Conservation (phyloP, 2,113 vertebrate species). For the Struthidea cinerea region DNA sequence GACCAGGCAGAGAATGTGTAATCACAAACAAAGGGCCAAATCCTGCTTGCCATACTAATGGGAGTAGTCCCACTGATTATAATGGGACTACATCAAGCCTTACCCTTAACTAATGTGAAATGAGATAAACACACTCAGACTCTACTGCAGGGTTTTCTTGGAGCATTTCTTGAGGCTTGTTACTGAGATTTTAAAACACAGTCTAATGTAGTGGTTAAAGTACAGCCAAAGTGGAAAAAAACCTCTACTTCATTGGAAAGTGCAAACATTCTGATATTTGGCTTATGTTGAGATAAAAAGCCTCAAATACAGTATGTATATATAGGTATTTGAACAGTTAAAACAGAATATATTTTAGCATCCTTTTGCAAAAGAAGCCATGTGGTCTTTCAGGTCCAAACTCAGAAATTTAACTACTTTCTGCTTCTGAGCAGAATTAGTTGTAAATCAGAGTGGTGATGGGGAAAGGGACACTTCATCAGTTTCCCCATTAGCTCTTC, state of each 20-base stretch:
- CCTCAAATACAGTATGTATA: background rate
- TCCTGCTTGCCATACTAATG: conserved; percentile 41
- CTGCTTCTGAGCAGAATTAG: background rate
- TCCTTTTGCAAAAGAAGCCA: background rate
- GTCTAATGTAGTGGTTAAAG: background rate
- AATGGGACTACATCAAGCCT: conserved; percentile 22
- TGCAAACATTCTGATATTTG: background rate
- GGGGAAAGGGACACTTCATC: background rate
- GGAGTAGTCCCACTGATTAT: conserved; percentile 49
- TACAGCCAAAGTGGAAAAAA: background rate
- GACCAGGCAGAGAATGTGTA: conserved; percentile 57
- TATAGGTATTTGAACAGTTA: background rate
- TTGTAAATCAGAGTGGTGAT: background rate
- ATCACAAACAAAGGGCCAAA: conserved; percentile 63
- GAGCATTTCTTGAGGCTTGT: background rate
- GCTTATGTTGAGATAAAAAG: background rate
- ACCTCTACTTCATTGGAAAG: background rate
- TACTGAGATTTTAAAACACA: background rate
- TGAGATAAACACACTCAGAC: conserved; percentile 12
- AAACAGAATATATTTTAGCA: background rate
- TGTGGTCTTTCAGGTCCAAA: background rate
- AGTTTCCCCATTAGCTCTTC: background rate
- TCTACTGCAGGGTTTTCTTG: background rate
- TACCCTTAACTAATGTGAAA: conserved; percentile 48
- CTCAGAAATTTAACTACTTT: background rate